Percentiles rank a stretch among this genome's conserved stretches.
phyloP scores from a whole-genome alignment of 2,888 invertebrate species.

The Keiferia lycopersicella region DNA sequence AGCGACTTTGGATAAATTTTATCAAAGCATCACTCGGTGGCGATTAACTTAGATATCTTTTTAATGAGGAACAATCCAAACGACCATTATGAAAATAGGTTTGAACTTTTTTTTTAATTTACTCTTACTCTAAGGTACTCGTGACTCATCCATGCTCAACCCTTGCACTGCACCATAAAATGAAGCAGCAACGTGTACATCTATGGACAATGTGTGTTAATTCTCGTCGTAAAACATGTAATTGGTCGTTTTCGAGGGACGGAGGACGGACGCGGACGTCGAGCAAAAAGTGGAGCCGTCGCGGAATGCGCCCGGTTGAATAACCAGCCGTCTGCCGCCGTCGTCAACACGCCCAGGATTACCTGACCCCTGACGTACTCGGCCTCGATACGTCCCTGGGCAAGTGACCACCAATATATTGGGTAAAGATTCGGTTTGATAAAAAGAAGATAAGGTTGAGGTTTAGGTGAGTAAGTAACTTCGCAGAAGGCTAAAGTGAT shows the following conservation, averaged over 20 bases:
- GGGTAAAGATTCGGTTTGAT: not conserved
- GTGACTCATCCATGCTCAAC: not conserved
- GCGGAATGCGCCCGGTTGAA: constrained; percentile 79
- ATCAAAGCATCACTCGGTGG: no score
- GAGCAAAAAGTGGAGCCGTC: constrained; percentile 77
- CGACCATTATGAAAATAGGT: no score
- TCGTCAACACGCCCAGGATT: constrained; percentile 2
- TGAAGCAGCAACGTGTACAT: constrained; percentile 8
- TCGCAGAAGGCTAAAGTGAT: not conserved
- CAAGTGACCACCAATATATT: not conserved
- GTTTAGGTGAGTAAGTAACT: no score
- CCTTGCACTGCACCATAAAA: constrained; percentile 7
- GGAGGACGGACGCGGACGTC: constrained; percentile 39
- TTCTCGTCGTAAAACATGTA: constrained; percentile 72
- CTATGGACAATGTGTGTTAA: constrained; percentile 50
- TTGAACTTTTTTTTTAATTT: no score
- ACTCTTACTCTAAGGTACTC: no score
- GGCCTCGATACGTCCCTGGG: not conserved
- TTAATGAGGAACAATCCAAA: no score
- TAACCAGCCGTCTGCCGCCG: constrained; percentile 72
- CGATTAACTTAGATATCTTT: no score
- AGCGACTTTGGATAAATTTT: no score
- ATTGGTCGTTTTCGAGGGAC: constrained; percentile 59
- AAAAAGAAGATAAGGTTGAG: not conserved
- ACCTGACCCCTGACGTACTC: not conserved